Conservation (phyloP, 2,113 vertebrate genomes). For the Petrocephalus zakoni region DNA sequence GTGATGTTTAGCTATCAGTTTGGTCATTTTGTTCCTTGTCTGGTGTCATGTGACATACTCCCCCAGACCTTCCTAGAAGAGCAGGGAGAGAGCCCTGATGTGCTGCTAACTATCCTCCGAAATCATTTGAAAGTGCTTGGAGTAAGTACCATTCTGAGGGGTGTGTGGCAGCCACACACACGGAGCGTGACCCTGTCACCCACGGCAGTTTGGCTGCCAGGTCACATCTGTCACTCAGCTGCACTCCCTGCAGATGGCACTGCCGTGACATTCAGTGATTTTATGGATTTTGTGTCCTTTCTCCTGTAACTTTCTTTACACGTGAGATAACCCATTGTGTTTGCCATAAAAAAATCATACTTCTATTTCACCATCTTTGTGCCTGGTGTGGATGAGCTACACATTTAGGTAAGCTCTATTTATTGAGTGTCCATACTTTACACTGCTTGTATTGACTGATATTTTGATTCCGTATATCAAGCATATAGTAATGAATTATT, state of each 20-base stretch:
- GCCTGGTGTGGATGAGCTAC: background rate
- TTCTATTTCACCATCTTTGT: background rate
- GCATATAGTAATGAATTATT: background rate
- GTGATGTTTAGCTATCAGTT: no score
- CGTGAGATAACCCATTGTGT: background rate
- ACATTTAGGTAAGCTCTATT: background rate
- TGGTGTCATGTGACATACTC: no score
- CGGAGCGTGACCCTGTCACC: background rate
- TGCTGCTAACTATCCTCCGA: no score
- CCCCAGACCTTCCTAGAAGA: no score
- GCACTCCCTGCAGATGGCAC: background rate
- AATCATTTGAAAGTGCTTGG: no score
- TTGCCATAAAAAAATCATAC: no score
- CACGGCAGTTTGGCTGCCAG: background rate
- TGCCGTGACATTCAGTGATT: background rate
- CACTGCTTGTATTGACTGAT: background rate
- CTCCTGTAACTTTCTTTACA: background rate
- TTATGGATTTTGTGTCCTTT: background rate
- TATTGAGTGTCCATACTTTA: background rate
- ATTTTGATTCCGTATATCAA: no score
- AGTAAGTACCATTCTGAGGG: no score
- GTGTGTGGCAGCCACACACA: no score
- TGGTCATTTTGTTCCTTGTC: no score
- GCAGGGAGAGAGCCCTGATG: no score
- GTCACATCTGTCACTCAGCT: background rate